These are phyloP conservation scores for Brachyopa scutellaris DNA, from an alignment of 2,888 invertebrate genomes.

Conservation along the genomic window DNA sequence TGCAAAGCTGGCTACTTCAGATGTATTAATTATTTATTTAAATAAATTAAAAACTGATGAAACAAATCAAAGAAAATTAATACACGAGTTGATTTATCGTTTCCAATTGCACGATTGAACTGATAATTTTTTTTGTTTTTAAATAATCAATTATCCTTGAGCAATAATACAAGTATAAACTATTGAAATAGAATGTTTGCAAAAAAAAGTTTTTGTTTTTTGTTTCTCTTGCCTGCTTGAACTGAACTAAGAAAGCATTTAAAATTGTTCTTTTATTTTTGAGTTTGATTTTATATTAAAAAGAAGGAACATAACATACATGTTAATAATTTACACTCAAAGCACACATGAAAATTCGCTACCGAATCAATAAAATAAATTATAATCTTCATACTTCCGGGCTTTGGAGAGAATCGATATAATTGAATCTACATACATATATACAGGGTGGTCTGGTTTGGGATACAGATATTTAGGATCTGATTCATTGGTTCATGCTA, in stretches of 20 bases:
- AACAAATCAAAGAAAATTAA: conserved; percentile 50
- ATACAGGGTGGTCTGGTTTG: too few species aligned
- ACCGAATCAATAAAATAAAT: too few species aligned
- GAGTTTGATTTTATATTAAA: neutral
- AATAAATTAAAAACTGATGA: conserved; percentile 34
- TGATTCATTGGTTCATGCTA: too few species aligned
- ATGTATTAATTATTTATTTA: conserved; percentile 15
- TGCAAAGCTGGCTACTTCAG: conserved; percentile 26
- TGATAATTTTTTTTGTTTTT: neutral
- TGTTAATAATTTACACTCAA: neutral
- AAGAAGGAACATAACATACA: conserved; percentile 10
- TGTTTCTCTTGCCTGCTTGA: conserved; percentile 1
- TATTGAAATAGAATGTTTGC: conserved; percentile 57
- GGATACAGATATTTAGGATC: too few species aligned
- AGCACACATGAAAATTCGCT: conserved; percentile 46
- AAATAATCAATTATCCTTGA: conserved; percentile 3
- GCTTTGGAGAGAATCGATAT: too few species aligned
- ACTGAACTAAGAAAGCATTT: conserved; percentile 43
- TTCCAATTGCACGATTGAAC: conserved; percentile 25
- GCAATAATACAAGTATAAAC: conserved; percentile 15
- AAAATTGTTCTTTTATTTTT: conserved; percentile 2
- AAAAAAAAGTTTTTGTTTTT: conserved; percentile 46
- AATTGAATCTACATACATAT: too few species aligned
- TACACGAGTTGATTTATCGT: conserved; percentile 8
- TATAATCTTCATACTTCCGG: too few species aligned